phyloP scores from a whole-genome alignment of 2,888 invertebrate species.

The Stenoptilia bipunctidactyla region DNA sequence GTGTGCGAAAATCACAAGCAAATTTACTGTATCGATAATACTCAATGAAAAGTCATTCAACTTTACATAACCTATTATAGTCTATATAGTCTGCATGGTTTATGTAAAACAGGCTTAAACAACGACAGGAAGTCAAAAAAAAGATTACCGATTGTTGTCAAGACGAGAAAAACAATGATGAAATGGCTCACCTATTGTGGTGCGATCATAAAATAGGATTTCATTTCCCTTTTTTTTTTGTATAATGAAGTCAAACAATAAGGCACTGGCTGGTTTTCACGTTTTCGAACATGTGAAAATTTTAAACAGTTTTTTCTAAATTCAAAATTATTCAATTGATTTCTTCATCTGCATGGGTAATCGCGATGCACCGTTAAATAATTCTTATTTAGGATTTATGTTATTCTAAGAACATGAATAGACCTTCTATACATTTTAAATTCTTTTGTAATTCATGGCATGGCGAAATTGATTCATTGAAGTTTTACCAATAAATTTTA shows the following conservation, averaged over 20 bases:
- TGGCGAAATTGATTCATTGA: background rate
- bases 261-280: constrained; percentile 32
- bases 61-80: constrained; percentile 21
- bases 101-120: constrained; percentile 25
- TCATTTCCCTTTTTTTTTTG: background rate
- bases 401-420: constrained; percentile 34
- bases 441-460: constrained; percentile 17
- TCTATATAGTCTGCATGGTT: constrained; percentile 13
- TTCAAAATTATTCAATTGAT: constrained; percentile 22
- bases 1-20: too few species aligned
- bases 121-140: constrained; percentile 50
- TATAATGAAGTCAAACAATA: constrained; percentile 21
- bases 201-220: constrained; percentile 20
- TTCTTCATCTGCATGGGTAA: constrained; percentile 25
- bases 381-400: constrained; percentile 25
- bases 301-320: constrained; percentile 36
- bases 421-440: constrained; percentile 23
- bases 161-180: constrained; percentile 45
- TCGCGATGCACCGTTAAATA: constrained; percentile 23
- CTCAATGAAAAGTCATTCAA: constrained; percentile 22
- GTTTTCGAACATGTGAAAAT: constrained; percentile 40
- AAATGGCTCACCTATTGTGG: constrained; percentile 52
- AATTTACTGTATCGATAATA: constrained; percentile 20
- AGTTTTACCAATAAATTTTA: too few species aligned
- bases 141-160: constrained; percentile 35